Percentiles rank a stretch among this genome's conserved stretches.
phyloP scores from a whole-genome alignment of 1,140 invertebrate species.

The Caenorhabditis inopinata region DNA sequence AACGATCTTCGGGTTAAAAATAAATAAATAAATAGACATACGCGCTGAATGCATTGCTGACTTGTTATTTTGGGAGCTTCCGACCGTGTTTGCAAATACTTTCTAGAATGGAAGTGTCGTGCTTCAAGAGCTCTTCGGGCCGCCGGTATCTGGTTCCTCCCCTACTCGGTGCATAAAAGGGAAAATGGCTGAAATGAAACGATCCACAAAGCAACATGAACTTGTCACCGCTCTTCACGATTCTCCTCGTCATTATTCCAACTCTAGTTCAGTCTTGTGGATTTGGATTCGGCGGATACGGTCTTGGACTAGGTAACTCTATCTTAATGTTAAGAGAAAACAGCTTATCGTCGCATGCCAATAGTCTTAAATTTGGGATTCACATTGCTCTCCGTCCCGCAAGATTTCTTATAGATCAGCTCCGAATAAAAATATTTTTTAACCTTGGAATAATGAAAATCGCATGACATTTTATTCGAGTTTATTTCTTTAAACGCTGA shows the following conservation, averaged over 20 bases:
- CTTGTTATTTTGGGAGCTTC: conserved; percentile 12
- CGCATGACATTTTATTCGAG: too few species aligned
- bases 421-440: too few species aligned
- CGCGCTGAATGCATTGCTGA: not conserved
- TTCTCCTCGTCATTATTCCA: not conserved
- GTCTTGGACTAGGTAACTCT: conserved; percentile 4
- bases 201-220: not conserved
- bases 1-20: not conserved
- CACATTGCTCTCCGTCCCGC: too few species aligned
- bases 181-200: not conserved
- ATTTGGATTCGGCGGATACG: conserved; percentile 9
- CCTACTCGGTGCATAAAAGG: not conserved
- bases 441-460: too few species aligned
- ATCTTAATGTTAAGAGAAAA: too few species aligned
- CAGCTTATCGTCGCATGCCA: too few species aligned
- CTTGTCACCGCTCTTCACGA: not conserved
- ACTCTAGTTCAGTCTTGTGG: conserved; percentile 5
- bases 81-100: not conserved
- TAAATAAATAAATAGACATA: not conserved
- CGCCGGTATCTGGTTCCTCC: conserved; percentile 19
- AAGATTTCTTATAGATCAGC: too few species aligned
- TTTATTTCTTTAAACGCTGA: too few species aligned
- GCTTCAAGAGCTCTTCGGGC: conserved; percentile 21
- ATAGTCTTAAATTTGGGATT: too few species aligned
- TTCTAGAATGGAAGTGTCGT: conserved; percentile 23